These are phyloP conservation scores for Anorthoa munda DNA, from an alignment of 2,888 invertebrate genomes.

Conservation along the genomic window DNA sequence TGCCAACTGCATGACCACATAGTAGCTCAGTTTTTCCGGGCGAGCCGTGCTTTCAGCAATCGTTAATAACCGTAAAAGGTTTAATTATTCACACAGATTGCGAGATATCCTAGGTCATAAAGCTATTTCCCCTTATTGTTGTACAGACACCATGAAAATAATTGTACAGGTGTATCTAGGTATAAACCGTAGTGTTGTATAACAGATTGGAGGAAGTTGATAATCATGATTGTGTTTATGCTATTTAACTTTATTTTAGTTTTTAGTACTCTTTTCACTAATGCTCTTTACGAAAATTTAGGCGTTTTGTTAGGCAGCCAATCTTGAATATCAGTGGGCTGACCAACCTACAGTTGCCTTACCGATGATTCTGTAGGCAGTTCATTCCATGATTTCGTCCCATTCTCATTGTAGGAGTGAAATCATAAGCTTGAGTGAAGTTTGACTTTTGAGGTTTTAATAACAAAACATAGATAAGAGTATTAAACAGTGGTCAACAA, in stretches of 20 bases:
- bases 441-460: too few relatives aligned
- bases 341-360: too few relatives aligned
- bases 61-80: background rate
- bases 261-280: background rate
- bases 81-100: slow-evolving; percentile 21
- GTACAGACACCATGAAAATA: slow-evolving; percentile 24
- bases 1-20: background rate
- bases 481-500: too few relatives aligned
- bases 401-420: too few relatives aligned
- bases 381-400: too few relatives aligned
- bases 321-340: too few relatives aligned
- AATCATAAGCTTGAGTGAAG: too few relatives aligned
- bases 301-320: background rate
- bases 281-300: too few relatives aligned
- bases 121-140: slow-evolving; percentile 45
- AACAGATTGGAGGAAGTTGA: slow-evolving; percentile 6
- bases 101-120: slow-evolving; percentile 35
- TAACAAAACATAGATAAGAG: too few relatives aligned
- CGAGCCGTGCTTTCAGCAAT: slow-evolving; percentile 1
- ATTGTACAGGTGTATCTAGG: slow-evolving; percentile 13
- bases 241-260: background rate
- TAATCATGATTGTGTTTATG: slow-evolving; percentile 10
- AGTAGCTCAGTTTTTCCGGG: background rate
- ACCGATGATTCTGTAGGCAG: too few relatives aligned
- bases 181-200: background rate